Evolutionary conservation across 2,888 invertebrate genomes (phyloP).

Genomic region (Alentia gelatinosa): DNA sequence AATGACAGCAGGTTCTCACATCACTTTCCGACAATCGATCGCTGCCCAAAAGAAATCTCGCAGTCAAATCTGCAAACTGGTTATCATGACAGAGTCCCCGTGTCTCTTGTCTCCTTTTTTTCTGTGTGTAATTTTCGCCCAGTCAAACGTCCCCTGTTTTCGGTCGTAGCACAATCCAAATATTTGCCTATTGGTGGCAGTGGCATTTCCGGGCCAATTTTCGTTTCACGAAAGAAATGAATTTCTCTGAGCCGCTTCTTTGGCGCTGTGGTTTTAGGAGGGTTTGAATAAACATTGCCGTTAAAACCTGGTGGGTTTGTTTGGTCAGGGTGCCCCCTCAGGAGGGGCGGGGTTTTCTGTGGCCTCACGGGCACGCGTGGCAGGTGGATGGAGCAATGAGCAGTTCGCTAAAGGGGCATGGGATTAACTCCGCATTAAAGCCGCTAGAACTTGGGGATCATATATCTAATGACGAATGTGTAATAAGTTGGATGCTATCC

Average conservation of each 20-base stretch:
- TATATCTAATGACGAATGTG: no score
- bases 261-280: not conserved
- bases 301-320: not conserved
- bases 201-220: not conserved
- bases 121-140: not conserved
- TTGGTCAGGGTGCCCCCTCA: not conserved
- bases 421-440: no score
- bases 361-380: not conserved
- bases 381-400: no score
- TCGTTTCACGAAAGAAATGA: not conserved
- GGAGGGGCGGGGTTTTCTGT: not conserved
- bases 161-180: not conserved
- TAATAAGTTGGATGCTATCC: no score
- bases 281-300: not conserved
- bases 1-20: not conserved
- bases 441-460: no score
- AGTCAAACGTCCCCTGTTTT: not conserved
- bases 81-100: not conserved
- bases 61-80: not conserved
- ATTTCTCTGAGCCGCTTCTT: not conserved
- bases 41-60: not conserved
- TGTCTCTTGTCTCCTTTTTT: not conserved
- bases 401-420: no score
- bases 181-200: not conserved
- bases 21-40: not conserved